Evolutionary conservation across 1,140 invertebrate genomes (phyloP).

Genomic region (Drusus annulatus): DNA sequence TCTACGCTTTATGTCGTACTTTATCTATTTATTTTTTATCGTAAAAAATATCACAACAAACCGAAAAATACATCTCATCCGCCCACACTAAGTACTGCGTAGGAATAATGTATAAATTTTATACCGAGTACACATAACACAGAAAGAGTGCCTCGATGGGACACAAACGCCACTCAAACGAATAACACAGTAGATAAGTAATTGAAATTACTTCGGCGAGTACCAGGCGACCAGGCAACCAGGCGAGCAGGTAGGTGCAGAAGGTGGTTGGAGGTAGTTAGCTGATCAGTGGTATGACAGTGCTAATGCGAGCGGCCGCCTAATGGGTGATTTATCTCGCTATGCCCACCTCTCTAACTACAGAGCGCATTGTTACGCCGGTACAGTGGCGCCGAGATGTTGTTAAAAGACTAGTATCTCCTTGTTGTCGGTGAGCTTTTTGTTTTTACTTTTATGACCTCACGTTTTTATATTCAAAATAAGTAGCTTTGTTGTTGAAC

Average conservation of each 20-base stretch:
- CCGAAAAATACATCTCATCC: background rate
- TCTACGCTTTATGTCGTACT: too few relatives aligned
- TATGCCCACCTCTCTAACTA: constrained; percentile 34
- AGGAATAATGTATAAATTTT: background rate
- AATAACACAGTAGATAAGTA: constrained; percentile 14
- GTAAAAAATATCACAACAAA: too few relatives aligned
- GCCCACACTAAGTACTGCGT: background rate
- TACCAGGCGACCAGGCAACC: background rate
- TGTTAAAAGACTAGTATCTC: too few relatives aligned
- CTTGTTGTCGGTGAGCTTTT: too few relatives aligned
- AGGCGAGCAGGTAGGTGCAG: background rate
- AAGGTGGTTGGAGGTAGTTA: constrained; percentile 2
- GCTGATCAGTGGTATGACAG: constrained; percentile 32
- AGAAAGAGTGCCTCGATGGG: too few relatives aligned
- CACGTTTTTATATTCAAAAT: too few relatives aligned
- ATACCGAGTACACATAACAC: too few relatives aligned
- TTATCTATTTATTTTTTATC: too few relatives aligned
- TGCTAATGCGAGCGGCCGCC: constrained; percentile 47
- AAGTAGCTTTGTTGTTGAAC: too few relatives aligned
- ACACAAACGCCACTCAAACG: background rate
- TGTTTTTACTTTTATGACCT: too few relatives aligned
- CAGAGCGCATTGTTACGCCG: constrained; percentile 26
- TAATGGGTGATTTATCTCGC: constrained; percentile 48
- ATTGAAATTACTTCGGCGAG: constrained; percentile 13
- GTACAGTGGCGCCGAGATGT: background rate